Conservation (phyloP, 2,888 invertebrate species). For the Thereva unica region DNA sequence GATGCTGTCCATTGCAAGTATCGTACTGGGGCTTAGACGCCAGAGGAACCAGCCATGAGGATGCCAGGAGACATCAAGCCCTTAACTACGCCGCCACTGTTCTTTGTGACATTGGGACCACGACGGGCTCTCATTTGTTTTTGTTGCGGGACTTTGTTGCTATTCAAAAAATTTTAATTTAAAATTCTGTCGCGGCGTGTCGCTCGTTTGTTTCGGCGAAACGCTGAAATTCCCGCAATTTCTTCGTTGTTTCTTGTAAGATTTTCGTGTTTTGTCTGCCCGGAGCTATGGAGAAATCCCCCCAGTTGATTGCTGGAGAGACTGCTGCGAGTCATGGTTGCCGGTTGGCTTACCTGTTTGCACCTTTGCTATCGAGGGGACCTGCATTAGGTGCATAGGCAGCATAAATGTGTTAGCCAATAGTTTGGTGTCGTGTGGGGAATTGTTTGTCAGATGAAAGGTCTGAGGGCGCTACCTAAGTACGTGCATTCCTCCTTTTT, state of each 20-base stretch:
- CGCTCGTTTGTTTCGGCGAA: conserved; percentile 59
- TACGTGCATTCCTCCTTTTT: conserved; percentile 2
- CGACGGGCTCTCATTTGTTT: not conserved
- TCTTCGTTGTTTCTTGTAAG: conserved; percentile 45
- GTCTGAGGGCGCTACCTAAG: conserved; percentile 37
- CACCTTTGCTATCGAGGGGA: too few relatives aligned
- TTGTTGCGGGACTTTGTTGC: conserved; percentile 25
- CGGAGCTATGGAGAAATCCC: not conserved
- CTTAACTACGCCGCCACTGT: conserved; percentile 28
- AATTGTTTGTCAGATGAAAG: conserved; percentile 40
- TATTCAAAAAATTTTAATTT: conserved; percentile 59
- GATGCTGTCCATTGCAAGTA: conserved; percentile 13
- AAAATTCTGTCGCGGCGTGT: conserved; percentile 56
- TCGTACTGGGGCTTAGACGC: conserved; percentile 11
- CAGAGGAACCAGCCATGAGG: conserved; percentile 13
- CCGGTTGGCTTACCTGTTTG: too few relatives aligned
- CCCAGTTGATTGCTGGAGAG: not conserved
- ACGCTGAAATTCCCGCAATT: conserved; percentile 59
- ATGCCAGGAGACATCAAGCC: not conserved
- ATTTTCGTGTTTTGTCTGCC: too few relatives aligned
- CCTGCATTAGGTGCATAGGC: too few relatives aligned
- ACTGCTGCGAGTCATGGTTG: not conserved
- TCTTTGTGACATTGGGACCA: not conserved
- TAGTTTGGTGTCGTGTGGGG: conserved; percentile 38
- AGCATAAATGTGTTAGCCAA: conserved; percentile 1